Base-by-base conservation (phyloP, 2,888 invertebrate genomes). In the Mesorhabditis belari region DNA sequence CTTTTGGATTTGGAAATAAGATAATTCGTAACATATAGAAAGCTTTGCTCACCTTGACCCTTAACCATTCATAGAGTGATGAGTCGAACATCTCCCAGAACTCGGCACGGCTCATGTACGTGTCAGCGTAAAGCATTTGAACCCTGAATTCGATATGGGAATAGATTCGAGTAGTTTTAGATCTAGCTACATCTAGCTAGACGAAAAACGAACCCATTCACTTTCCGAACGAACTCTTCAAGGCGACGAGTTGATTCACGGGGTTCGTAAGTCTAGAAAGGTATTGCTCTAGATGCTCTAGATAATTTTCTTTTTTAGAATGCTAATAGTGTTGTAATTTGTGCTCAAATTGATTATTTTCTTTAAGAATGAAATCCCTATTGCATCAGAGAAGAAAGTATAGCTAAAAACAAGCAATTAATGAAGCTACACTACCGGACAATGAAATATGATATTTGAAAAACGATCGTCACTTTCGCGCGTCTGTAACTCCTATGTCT, bases 51-150 rank as follows among this genome's bases (percentile, higher is more conserved):
- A 58, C 49, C 55, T 62, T 64, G 6, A 64, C 62, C 25, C 79
- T 63, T 5, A 75, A 63, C 74, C 75, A 79, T 24, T 80, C 65
- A 74, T 91, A 90, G 12, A 90, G 83, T 0, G 83, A 83, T 81
- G 89, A 89, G 81, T 90, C 88, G 81, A 90, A 90, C 90, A 90
- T 90, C 55, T 83, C 77, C 5, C 88, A 82, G 81, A 90, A 91
- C 82, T 91, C 90, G 6, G 87, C 87, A 24, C 83, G 81, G 0
- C 87, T 88, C 72, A 88, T 87, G 82, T 87, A 90, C 0, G 89
- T 89, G 78, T 90, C 90, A 0, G 89, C 90, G 81, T 90, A 90
- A 35, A 90, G 82, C 90, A 90, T 90, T 83, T 90, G 90, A 82
- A 88, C 90, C 9, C 87, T 87, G 77, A 12, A 74, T 67, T 49